phyloP scores from a whole-genome alignment of 2,113 vertebrate genomes.

The Solenodon paradoxus region DNA sequence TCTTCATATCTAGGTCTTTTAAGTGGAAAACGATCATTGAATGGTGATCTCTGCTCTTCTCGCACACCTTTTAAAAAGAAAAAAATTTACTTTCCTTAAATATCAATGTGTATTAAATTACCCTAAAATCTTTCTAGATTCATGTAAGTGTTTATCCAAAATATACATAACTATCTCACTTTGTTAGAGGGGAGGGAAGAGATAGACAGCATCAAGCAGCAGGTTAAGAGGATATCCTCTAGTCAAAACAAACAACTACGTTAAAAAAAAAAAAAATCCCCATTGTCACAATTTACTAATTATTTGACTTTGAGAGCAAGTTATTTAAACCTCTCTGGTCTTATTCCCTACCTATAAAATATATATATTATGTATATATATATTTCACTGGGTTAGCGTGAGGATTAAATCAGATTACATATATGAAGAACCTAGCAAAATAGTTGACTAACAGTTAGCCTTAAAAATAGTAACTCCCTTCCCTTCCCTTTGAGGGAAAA shows the following conservation, averaged over 20 bases:
- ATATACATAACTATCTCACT: conserved; percentile 56
- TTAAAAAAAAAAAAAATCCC: conserved; percentile 33
- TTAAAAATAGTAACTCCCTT: conserved; percentile 54
- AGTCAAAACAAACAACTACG: conserved; percentile 46
- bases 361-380: not conserved
- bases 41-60: conserved; percentile 85
- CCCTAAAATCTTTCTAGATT: conserved; percentile 46
- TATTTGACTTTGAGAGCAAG: conserved; percentile 58
- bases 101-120: conserved; percentile 33
- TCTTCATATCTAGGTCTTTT: conserved; percentile 86
- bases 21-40: conserved; percentile 82
- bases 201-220: conserved; percentile 14
- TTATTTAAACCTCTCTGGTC: conserved; percentile 60
- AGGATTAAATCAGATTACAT: conserved; percentile 50
- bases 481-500: conserved; percentile 52
- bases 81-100: conserved; percentile 51
- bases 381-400: conserved; percentile 8
- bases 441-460: conserved; percentile 30
- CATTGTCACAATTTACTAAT: conserved; percentile 43
- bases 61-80: conserved; percentile 81
- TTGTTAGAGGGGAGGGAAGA: conserved; percentile 23
- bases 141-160: conserved; percentile 34
- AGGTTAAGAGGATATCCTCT: conserved; percentile 34
- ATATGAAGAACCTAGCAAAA: conserved; percentile 40
- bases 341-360: conserved; percentile 50